Evolutionary conservation across 2,888 invertebrate genomes (phyloP).

Genomic region (Cerastis leucographa): DNA sequence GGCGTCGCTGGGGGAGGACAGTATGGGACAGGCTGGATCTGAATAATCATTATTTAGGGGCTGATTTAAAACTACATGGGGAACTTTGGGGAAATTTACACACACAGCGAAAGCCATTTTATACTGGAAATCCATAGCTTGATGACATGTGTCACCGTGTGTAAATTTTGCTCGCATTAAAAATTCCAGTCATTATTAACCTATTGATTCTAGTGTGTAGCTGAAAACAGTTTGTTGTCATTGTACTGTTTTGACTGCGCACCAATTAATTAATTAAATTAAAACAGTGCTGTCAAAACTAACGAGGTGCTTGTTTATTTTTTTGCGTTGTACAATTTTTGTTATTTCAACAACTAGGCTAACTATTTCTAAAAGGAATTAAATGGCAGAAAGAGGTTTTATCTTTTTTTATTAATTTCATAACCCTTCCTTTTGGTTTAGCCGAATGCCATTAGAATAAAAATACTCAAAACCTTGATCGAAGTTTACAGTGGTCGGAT

Average conservation of each 20-base stretch:
- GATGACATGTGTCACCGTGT: too few relatives aligned
- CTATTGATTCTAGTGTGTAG: slow-evolving; percentile 11
- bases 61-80: too few relatives aligned
- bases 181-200: not conserved
- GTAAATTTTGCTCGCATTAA: not conserved
- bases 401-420: not conserved
- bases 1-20: too few relatives aligned
- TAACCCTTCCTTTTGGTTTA: not conserved
- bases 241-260: not conserved
- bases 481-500: too few relatives aligned
- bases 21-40: too few relatives aligned
- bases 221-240: not conserved
- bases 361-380: not conserved
- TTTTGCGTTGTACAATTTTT: not conserved
- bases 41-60: too few relatives aligned
- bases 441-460: not conserved
- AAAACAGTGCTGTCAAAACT: not conserved
- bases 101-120: too few relatives aligned
- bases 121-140: too few relatives aligned
- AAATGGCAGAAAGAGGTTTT: not conserved
- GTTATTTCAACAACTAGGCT: not conserved
- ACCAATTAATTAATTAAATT: not conserved
- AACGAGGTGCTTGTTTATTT: not conserved
- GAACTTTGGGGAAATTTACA: too few relatives aligned
- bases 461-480: too few relatives aligned